phyloP scores from a whole-genome alignment of 2,113 vertebrate species.

The Ovis aries region DNA sequence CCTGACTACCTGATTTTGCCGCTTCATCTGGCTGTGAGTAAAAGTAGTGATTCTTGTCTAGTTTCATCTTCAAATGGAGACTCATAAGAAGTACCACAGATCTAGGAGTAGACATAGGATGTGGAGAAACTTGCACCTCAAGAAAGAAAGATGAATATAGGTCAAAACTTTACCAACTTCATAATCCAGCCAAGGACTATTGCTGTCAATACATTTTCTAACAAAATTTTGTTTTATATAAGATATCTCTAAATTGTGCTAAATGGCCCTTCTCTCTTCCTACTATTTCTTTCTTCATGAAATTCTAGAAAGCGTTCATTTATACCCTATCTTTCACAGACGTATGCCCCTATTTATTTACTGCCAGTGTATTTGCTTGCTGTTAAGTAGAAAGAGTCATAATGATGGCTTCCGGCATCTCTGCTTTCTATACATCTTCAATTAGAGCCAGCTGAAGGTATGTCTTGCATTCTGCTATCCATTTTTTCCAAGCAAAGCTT shows the following conservation, averaged over 20 bases:
- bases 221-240: background rate
- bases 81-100: background rate
- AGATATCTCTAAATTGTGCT: background rate
- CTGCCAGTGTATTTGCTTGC: background rate
- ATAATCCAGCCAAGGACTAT: background rate
- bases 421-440: conserved; percentile 22
- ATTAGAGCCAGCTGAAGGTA: background rate
- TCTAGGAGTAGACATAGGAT: background rate
- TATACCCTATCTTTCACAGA: background rate
- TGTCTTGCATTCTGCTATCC: background rate
- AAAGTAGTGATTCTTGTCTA: background rate
- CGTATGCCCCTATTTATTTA: background rate
- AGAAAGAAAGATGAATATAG: background rate
- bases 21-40: background rate
- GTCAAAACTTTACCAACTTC: background rate
- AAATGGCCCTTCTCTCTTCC: background rate
- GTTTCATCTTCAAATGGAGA: background rate
- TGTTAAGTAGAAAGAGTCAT: background rate
- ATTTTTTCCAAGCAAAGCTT: background rate
- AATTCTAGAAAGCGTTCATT: background rate
- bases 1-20: background rate
- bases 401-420: background rate
- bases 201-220: background rate
- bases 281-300: background rate
- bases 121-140: background rate